Evolutionary conservation across 2,113 vertebrate species (phyloP), one percentile per base, ranked within the genome.

Genomic region (Pterophyllum scalare): DNA sequence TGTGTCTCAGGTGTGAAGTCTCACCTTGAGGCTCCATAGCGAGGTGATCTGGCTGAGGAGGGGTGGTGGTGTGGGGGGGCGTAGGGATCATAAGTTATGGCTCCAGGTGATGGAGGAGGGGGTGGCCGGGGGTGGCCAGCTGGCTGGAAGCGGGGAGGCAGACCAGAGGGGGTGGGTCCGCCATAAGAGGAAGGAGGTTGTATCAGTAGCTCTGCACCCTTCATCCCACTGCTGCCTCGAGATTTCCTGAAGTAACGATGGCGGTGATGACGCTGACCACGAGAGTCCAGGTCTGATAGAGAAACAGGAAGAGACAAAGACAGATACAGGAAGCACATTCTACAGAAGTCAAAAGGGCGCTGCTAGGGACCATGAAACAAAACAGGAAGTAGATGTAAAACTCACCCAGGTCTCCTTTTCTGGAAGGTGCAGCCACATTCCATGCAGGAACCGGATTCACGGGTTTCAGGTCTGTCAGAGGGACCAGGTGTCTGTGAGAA

Each of bases 381-480:
- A 33, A 46, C 61, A 46, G 2, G 20, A 28, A 24, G 4, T 22
- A 38, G n/a, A 24, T 9, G 11, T 20, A 10, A 11, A 59, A 94
- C 95, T 54, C 92, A 99, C 98, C 98, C 43, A 96, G 86, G 74
- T 97, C 97, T 80, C 96, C 97, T 93, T 97, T 98, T 59, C 96
- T 93, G 79, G 75, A 90, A 0, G 96, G 93, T 13, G 94, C 72
- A 15, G 95, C 70, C 11, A 95, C 78, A 70, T 96, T 98, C 98
- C 98, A 99, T 38, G 96, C 94, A 70, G 97, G 95, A 62, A 98
- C 96, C 22, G 97, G 96, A 38, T 96, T 96, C 65, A 99, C 96
- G 12, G 97, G 97, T 88, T 97, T 99, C 93, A 99, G 92, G 84
- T 97, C 96, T 6, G 96, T 95, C 90, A 99, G 79, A 12, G 97